Percentiles rank a stretch among this genome's conserved stretches.
Conservation (phyloP, 2,888 invertebrate species). For the Boloria euphrosyne region DNA sequence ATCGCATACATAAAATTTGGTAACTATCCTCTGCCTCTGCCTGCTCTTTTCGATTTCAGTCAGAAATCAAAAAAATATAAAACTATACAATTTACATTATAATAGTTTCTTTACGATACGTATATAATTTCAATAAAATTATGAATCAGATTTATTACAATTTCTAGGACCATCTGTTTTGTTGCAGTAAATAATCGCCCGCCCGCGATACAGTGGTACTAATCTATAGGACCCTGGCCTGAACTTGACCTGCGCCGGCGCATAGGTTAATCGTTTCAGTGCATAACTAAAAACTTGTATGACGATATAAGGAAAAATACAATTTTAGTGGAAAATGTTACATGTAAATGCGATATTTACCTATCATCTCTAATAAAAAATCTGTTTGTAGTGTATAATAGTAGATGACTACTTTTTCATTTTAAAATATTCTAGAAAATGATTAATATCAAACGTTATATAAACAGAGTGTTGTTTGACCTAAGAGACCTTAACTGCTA, state of each 20-base stretch:
- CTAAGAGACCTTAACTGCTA: conserved; percentile 5
- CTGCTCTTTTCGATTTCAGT: too few relatives aligned
- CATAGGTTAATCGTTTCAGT: conserved; percentile 29
- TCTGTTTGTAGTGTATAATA: too few relatives aligned
- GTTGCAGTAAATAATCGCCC: conserved; percentile 14
- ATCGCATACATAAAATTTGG: too few relatives aligned
- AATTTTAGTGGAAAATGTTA: neutral
- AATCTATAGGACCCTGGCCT: conserved; percentile 30
- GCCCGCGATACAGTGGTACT: conserved; percentile 15
- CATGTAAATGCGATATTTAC: too few relatives aligned
- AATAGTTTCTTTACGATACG: neutral
- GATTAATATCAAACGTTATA: neutral
- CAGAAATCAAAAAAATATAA: too few relatives aligned
- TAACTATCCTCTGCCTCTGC: too few relatives aligned
- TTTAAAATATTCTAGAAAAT: neutral
- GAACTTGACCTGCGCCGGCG: conserved; percentile 28
- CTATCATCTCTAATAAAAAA: too few relatives aligned
- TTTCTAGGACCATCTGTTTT: conserved; percentile 19
- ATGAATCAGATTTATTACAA: neutral
- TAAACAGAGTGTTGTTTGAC: conserved; percentile 5
- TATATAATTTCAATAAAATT: neutral
- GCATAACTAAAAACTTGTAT: conserved; percentile 28
- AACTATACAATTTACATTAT: too few relatives aligned
- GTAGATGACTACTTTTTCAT: too few relatives aligned
- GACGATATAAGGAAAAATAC: conserved; percentile 16